Percentiles rank a stretch among this genome's conserved stretches.
Evolutionary conservation across 2,888 invertebrate genomes (phyloP).

Genomic region (Actias luna): DNA sequence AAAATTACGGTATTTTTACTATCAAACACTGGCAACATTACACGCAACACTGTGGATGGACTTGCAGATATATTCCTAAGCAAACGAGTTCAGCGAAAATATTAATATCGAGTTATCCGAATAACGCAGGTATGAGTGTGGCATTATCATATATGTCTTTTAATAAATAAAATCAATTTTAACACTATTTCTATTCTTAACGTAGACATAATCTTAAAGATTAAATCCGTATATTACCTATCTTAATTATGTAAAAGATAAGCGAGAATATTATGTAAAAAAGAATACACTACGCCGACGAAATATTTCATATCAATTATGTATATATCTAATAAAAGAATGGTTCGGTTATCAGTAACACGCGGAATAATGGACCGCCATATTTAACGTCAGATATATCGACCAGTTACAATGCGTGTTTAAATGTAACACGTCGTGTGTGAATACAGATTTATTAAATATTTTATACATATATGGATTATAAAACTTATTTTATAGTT

Average conservation of each 20-base stretch:
- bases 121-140: no score
- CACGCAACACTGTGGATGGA: no score
- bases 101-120: no score
- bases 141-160: no score
- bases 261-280: neutral
- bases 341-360: neutral
- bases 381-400: neutral
- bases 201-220: neutral
- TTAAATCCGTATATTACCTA: neutral
- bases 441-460: neutral
- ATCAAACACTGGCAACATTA: no score
- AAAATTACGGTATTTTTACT: no score
- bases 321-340: neutral
- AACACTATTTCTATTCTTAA: neutral
- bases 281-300: neutral
- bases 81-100: no score
- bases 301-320: slow-evolving; percentile 1
- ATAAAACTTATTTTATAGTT: neutral
- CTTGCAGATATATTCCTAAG: no score
- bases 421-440: neutral
- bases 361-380: neutral
- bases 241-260: neutral
- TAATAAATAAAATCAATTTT: neutral
- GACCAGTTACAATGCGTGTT: neutral
- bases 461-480: neutral